phyloP scores from a whole-genome alignment of 1,140 invertebrate species.

The Caenorhabditis tropicalis region DNA sequence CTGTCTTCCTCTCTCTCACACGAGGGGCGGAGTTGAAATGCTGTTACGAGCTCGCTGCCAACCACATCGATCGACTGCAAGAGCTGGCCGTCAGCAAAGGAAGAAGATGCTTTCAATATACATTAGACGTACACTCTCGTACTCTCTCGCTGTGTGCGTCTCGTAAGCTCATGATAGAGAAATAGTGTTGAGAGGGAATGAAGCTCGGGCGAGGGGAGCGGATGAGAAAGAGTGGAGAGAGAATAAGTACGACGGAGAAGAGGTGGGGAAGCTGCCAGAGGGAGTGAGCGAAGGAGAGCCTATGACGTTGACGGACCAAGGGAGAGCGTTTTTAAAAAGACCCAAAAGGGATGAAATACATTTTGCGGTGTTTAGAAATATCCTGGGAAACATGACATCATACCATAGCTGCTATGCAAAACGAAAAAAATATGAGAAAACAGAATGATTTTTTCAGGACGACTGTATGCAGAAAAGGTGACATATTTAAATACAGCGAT shows the following conservation, averaged over 20 bases:
- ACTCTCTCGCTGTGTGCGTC: neutral
- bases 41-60: neutral
- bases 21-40: neutral
- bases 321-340: neutral
- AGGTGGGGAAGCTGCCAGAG: neutral
- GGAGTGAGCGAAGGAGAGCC: conserved; percentile 16
- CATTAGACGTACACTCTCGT: neutral
- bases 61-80: conserved; percentile 34
- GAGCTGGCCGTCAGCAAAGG: conserved; percentile 27
- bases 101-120: conserved; percentile 37
- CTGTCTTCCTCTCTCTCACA: neutral
- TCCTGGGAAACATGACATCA: neutral
- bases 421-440: neutral
- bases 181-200: conserved; percentile 18
- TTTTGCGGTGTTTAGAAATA: neutral
- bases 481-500: too few relatives aligned
- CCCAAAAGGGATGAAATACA: neutral
- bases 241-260: conserved; percentile 7
- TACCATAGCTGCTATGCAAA: neutral
- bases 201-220: neutral
- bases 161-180: neutral
- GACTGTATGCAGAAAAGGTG: too few relatives aligned
- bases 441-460: too few relatives aligned
- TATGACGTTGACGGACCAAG: conserved; percentile 41
- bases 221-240: neutral